These are phyloP conservation scores for Peromyscus nudipes DNA, from an alignment of 2,797 vertebrate species.

Conservation along the genomic window DNA sequence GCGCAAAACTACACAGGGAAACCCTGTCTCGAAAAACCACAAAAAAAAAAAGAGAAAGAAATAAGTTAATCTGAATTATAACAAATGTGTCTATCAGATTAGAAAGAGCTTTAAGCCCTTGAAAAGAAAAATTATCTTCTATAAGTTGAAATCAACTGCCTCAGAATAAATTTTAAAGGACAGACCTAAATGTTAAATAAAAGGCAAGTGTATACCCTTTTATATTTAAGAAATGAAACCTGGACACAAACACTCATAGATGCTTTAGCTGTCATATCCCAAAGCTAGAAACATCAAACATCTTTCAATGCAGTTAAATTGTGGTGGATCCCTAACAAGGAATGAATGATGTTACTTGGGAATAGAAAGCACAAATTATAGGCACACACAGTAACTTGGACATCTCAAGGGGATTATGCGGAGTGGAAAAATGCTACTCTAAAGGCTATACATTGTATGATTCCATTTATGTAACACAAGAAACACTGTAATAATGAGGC, in stretches of 20 bases:
- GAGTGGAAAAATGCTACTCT: background rate
- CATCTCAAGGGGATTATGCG: background rate
- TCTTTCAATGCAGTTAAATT: constrained; percentile 43
- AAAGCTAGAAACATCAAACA: background rate
- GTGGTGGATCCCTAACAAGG: background rate
- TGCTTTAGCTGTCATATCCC: background rate
- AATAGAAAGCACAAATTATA: constrained; percentile 6
- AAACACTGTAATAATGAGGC: background rate
- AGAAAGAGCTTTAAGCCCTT: constrained; percentile 14
- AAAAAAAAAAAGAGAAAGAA: too few relatives aligned
- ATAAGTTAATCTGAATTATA: background rate
- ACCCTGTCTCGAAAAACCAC: too few relatives aligned
- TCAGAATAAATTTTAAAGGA: constrained; percentile 62
- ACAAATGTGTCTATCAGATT: constrained; percentile 30
- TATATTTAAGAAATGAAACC: constrained; percentile 35
- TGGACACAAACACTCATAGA: background rate
- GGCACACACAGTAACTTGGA: constrained; percentile 18
- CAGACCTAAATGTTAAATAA: constrained; percentile 37
- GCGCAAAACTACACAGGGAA: too few relatives aligned
- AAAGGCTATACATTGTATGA: background rate
- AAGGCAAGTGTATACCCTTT: background rate
- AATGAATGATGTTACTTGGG: background rate
- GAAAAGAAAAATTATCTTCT: constrained; percentile 23
- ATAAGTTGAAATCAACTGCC: constrained; percentile 24
- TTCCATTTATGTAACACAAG: constrained; percentile 20